Conservation (phyloP, 1,140 invertebrate genomes). For the Homalodisca vitripennis region DNA sequence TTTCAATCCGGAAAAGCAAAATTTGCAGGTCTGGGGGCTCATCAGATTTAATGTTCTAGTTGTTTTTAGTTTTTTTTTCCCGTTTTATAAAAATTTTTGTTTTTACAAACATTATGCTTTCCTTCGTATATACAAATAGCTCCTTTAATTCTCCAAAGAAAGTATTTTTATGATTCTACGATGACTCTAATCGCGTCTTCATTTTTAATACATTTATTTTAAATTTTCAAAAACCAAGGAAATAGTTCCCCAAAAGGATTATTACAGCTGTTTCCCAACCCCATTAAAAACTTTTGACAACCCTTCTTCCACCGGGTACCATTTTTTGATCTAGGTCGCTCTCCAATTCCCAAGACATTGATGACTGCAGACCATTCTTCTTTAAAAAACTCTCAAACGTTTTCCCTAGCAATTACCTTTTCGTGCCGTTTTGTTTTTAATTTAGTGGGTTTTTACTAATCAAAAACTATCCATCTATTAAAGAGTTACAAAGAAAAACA, state of each 20-base stretch:
- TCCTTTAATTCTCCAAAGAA: slow-evolving; percentile 22
- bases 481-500: slow-evolving; percentile 40
- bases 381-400: slow-evolving; percentile 32
- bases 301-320: slow-evolving; percentile 28
- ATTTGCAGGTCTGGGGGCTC: slow-evolving; percentile 2
- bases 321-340: slow-evolving; percentile 34
- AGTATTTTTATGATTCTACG: slow-evolving; percentile 21
- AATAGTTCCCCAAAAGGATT: slow-evolving; percentile 13
- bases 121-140: slow-evolving; percentile 28
- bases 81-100: slow-evolving; percentile 3
- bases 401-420: slow-evolving; percentile 34
- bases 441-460: slow-evolving; percentile 8
- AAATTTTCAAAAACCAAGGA: slow-evolving; percentile 8
- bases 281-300: slow-evolving; percentile 25
- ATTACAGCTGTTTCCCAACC: slow-evolving; percentile 36
- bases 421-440: slow-evolving; percentile 18
- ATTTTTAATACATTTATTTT: background rate
- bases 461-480: slow-evolving; percentile 35
- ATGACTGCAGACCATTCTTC: slow-evolving; percentile 32
- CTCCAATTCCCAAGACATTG: slow-evolving; percentile 27
- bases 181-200: background rate
- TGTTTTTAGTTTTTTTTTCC: background rate
- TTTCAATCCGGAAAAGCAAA: slow-evolving; percentile 12
- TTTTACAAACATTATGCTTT: slow-evolving; percentile 27
- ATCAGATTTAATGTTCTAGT: slow-evolving; percentile 11